These are phyloP conservation scores for Cantharis lateralis DNA, from an alignment of 2,888 invertebrate species.

Conservation along the genomic window DNA sequence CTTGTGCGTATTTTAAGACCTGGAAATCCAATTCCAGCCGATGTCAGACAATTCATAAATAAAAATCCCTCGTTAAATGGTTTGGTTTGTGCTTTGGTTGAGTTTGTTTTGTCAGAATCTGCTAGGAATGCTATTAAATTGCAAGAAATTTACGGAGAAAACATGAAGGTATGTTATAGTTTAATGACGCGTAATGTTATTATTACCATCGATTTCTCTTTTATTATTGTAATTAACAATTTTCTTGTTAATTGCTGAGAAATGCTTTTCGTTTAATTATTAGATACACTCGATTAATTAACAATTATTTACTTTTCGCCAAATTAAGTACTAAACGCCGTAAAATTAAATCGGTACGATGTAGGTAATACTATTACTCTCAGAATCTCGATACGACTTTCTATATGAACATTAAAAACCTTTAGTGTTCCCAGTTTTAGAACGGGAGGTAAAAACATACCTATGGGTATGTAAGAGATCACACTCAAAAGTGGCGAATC, in stretches of 20 bases:
- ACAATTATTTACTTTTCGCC: not conserved
- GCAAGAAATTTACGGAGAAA: conserved; percentile 62
- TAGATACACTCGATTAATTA: not conserved
- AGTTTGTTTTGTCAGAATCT: conserved; percentile 86
- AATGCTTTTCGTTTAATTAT: not conserved
- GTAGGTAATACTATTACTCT: too few species aligned
- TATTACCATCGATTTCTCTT: not conserved
- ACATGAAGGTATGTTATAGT: conserved; percentile 58
- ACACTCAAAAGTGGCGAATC: too few species aligned
- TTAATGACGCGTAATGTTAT: not conserved
- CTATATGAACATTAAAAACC: not conserved
- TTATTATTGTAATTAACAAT: not conserved
- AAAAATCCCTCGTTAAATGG: conserved; percentile 88
- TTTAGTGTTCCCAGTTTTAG: too few species aligned
- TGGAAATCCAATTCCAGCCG: conserved; percentile 88
- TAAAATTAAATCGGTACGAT: not conserved
- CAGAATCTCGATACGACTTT: not conserved
- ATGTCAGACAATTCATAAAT: conserved; percentile 87
- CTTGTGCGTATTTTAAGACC: conserved; percentile 85
- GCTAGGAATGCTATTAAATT: conserved; percentile 81
- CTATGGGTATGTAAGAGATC: too few species aligned
- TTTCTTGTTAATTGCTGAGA: not conserved
- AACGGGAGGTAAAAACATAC: too few species aligned
- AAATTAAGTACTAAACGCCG: not conserved
- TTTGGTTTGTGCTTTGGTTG: conserved; percentile 86